Evolutionary conservation across 2,113 vertebrate genomes (phyloP).

Genomic region (Clupea harengus): DNA sequence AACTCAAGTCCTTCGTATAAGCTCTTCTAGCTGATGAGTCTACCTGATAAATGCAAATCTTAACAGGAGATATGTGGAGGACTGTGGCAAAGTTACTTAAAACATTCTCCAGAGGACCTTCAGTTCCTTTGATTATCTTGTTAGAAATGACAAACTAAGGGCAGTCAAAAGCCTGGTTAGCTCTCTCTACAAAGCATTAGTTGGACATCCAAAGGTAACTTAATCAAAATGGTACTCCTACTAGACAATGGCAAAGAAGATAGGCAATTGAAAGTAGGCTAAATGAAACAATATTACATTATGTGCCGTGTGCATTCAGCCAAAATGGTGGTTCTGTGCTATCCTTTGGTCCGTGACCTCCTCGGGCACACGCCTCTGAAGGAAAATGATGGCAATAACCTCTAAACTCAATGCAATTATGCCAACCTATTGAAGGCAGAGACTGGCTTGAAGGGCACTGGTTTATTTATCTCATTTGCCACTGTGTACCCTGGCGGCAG

Average conservation of each 20-base stretch:
- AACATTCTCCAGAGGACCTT: background rate
- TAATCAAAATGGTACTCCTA: background rate
- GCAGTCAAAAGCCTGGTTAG: background rate
- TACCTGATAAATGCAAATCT: background rate
- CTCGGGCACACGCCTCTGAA: constrained; percentile 31
- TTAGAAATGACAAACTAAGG: too few species aligned
- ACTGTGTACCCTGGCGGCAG: constrained; percentile 67
- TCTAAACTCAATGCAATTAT: constrained; percentile 22
- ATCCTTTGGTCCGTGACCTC: constrained; percentile 20
- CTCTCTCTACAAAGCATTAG: background rate
- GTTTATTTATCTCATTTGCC: constrained; percentile 53
- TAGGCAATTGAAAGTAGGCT: background rate
- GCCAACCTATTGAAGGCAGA: constrained; percentile 42
- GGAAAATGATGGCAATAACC: constrained; percentile 34
- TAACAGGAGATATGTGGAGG: background rate
- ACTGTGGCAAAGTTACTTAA: background rate
- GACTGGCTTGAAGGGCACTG: constrained; percentile 63
- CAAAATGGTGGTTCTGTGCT: constrained; percentile 19
- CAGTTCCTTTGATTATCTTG: background rate
- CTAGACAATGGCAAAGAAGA: background rate
- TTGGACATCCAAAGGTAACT: background rate
- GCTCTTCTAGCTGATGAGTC: background rate
- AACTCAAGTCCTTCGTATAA: background rate
- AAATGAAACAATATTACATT: background rate
- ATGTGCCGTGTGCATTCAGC: constrained; percentile 5